Evolutionary conservation across 2,888 invertebrate genomes (phyloP).

Genomic region (Orchesella flavescens): DNA sequence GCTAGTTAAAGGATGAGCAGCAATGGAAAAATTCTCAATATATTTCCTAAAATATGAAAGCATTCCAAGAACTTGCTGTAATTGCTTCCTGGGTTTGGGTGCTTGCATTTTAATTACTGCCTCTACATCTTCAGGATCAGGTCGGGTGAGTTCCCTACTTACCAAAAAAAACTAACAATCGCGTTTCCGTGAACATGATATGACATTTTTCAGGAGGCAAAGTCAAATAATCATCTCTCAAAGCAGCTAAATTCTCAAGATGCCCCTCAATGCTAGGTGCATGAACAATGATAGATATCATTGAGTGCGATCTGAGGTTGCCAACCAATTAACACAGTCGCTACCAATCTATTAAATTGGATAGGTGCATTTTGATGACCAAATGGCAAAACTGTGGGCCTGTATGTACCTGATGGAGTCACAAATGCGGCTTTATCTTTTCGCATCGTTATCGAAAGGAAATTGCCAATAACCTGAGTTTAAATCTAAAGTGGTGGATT

Average conservation of each 20-base stretch:
- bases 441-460: constrained; percentile 65
- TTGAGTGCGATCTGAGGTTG: not conserved
- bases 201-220: constrained; percentile 69
- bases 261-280: not conserved
- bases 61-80: constrained; percentile 72
- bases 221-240: constrained; percentile 66
- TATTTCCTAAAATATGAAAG: constrained; percentile 74
- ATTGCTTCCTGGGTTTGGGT: constrained; percentile 35
- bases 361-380: constrained; percentile 12
- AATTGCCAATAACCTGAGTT: constrained; percentile 71
- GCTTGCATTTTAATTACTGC: constrained; percentile 16
- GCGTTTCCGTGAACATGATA: constrained; percentile 12
- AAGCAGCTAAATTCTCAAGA: constrained; percentile 41
- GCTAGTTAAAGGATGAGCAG: constrained; percentile 72
- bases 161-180: constrained; percentile 15
- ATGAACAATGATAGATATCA: not conserved
- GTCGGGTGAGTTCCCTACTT: not conserved
- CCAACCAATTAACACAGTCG: not conserved
- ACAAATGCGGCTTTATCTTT: constrained; percentile 71
- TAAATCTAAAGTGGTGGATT: constrained; percentile 58
- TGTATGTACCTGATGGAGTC: constrained; percentile 64
- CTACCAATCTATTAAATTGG: not conserved
- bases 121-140: constrained; percentile 1
- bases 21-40: constrained; percentile 72
- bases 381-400: constrained; percentile 68